Evolutionary conservation across 2,888 invertebrate species (phyloP), one percentile per base, ranked within the genome.

Genomic region (Diplazon laetatorius): DNA sequence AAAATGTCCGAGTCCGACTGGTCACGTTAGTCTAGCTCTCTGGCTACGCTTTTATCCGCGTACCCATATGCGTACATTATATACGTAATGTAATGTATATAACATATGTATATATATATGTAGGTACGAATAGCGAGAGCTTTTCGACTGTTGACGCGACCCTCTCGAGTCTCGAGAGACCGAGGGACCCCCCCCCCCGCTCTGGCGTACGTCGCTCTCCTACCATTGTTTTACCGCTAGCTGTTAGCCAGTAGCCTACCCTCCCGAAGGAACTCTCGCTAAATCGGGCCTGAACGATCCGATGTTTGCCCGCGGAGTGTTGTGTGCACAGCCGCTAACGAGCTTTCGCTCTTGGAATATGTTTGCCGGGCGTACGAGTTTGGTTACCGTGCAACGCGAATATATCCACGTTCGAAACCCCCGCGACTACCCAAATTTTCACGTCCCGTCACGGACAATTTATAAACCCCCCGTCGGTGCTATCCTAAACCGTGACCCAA

Each of bases 271-370:
- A 84, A 81, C 82, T 83, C 81, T 84, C 79, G 82, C 85, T 86
- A 87, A 88, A 88, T 88, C 88, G 86, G 80, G 78, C 65, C 80
- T 78, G 80, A 85, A 82, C 82, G 85, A 82, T 82, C 84, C 78
- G 82, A 81, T 84, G 84, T 83, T 82, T 82, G 81, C 80, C 79
- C 46, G 78, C 80, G 78, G 82, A 76, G 75, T 72, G 81, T 78
- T 77, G 73, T 76, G 76, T 82, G 78, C 65, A 76, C 77, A 74
- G 69, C 74, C 76, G 82, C 80, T 85, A 84, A 85, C 82, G 85
- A 83, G 85, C 81, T 82, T 81, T 82, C 68, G 76, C 78, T 66
- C 76, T 63, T 55, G 46, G 80, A 78, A 80, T 82, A 84, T 82
- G 83, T 81, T 82, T 80, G 82, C 71, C 76, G 82, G 70, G 75